Evolutionary conservation across 2,888 invertebrate species (phyloP).

Genomic region (Hedychridium roseum): DNA sequence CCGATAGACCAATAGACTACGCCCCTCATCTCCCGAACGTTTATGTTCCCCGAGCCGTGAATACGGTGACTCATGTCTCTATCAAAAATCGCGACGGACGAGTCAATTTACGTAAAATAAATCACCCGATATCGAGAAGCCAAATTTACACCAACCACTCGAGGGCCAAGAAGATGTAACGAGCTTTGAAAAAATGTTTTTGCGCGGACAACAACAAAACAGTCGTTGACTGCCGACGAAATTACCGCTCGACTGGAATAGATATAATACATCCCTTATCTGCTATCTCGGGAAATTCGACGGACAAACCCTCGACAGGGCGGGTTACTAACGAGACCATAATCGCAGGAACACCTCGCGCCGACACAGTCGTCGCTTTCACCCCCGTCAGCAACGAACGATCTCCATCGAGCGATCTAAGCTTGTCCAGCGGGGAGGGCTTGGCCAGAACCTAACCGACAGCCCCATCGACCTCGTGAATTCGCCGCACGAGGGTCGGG

Average conservation of each 20-base stretch:
- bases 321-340: conserved; percentile 49
- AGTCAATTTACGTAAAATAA: conserved; percentile 14
- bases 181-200: too few species aligned
- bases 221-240: too few species aligned
- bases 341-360: conserved; percentile 43
- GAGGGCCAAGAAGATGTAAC: too few species aligned
- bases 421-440: not conserved
- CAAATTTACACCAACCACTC: too few species aligned
- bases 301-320: too few species aligned
- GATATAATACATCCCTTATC: too few species aligned
- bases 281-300: too few species aligned
- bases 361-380: conserved; percentile 11
- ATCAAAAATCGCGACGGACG: conserved; percentile 18
- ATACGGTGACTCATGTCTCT: conserved; percentile 23
- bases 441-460: too few species aligned
- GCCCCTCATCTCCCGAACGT: conserved; percentile 7
- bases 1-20: conserved; percentile 28
- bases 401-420: conserved; percentile 7
- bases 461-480: conserved; percentile 25
- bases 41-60: conserved; percentile 5
- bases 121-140: too few species aligned
- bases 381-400: too few species aligned
- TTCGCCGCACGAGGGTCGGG: conserved; percentile 11
- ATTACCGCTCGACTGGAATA: too few species aligned
- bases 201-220: too few species aligned